Base-by-base conservation (phyloP, 2,797 vertebrate genomes). In the Myotis vivesi region DNA sequence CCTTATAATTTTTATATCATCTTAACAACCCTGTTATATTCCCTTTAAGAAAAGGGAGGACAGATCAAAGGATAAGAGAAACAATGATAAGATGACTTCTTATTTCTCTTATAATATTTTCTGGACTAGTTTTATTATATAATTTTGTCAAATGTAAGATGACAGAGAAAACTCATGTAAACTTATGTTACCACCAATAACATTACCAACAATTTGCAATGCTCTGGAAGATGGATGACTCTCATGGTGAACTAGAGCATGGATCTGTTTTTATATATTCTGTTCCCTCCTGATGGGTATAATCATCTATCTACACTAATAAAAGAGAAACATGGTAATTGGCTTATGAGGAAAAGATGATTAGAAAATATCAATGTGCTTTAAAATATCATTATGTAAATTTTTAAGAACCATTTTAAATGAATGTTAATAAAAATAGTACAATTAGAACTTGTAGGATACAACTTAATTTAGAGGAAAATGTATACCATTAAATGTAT, bases 21-120 rank as follows among this genome's bases (percentile, higher is more conserved):
- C 96, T 95, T 92, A 88, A 72, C 53, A 96, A 91, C 12, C 51
- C 92, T 93, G n/a, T 94, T 75, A 94, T 36, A 79, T 49, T 89
- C 8, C 25, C 16, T 92, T 87, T 80, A 86, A 87, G 66, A 71
- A 95, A 95, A 79, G 4, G 28, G 12, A 92, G 38, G 13, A 72
- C 3, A 87, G 30, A 91, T 77, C 23, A 81, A 33, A 93, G 23
- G 84, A 22, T 71, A 86, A 88, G 17, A 83, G n/a, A 95, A 91
- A 94, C n/a, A 83, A 77, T 73, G 23, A 51, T 64, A 82, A 93
- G 16, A 55, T 71, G 44, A 83, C 17, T n/a, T 87, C 49, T 94
- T 30, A 92, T 89, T 93, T 95, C 44, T 93, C 25, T 33, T 66
- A 28, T n/a, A 23, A 8, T 87, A 25, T 94, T 95, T 87, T 85